Evolutionary conservation across 2,888 invertebrate species (phyloP), one percentile per base, ranked within the genome.

Genomic region (Phaedon cochleariae): DNA sequence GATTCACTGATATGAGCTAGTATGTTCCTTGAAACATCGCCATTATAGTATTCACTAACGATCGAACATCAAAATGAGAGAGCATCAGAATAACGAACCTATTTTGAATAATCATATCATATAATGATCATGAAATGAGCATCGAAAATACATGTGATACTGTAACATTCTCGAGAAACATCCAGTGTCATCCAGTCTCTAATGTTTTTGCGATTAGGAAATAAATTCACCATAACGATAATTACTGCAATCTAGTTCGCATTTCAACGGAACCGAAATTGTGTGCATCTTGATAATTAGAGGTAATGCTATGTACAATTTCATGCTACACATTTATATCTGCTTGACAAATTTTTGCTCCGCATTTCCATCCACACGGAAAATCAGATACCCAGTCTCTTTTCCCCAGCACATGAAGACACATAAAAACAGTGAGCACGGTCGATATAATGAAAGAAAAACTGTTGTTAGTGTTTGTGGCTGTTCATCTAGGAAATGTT

Each of bases 261-360:
- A 15, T 17, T 18, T 63, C 48, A 55, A 67, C 67, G 70, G 70
- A 59, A 54, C 45, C 7, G 7, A 17, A 62, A 57, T 59, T 22
- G 46, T 45, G 34, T 41, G 51, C 41, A 26, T 26, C 57, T 51
- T 29, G 54, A 60, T 64, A 69, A 70, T 66, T 65, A 65, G 31
- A 60, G 58, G 49, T 62, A 69, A 69, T 68, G 68, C 67, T 71
- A 66, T 53, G 3, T 41, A 34, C 59, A 18, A 73, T 74, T 74
- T 73, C 62, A 69, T 69, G 72, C 68, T 64, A 63, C 20, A 59
- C 37, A 68, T 63, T 61, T 61, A 60, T 59, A 61, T 61, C 54
- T 62, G 68, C 70, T 59, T 69, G 67, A 67, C 67, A 64, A 66
- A 64, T 61, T 64, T 62, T 67, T 59, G 70, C 67, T 66, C 67